These are phyloP conservation scores for Agriopis leucophaearia DNA, from an alignment of 2,888 invertebrate species.

Conservation along the genomic window DNA sequence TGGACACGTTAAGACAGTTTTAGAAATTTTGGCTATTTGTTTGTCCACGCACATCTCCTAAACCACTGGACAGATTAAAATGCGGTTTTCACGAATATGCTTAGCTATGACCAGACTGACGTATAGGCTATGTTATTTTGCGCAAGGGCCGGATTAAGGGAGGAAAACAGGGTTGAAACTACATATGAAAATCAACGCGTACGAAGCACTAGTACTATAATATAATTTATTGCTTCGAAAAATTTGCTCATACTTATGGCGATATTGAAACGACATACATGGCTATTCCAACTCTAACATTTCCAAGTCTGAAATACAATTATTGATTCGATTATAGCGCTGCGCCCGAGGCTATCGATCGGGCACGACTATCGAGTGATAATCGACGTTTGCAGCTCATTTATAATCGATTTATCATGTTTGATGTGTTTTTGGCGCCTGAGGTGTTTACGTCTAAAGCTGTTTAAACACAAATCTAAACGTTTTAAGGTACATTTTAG, in stretches of 20 bases:
- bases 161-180: too few relatives aligned
- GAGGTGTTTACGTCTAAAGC: constrained; percentile 10
- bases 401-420: constrained; percentile 42
- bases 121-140: too few relatives aligned
- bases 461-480: too few relatives aligned
- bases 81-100: too few relatives aligned
- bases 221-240: not conserved
- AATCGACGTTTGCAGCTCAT: constrained; percentile 41
- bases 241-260: constrained; percentile 11
- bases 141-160: too few relatives aligned
- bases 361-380: constrained; percentile 39
- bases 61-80: too few relatives aligned
- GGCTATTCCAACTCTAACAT: not conserved
- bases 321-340: constrained; percentile 38
- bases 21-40: too few relatives aligned
- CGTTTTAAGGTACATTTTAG: not conserved
- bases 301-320: constrained; percentile 7
- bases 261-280: not conserved
- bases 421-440: constrained; percentile 23
- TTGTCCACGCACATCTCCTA: too few relatives aligned
- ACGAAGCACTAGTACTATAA: too few relatives aligned
- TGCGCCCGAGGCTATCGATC: constrained; percentile 39
- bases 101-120: too few relatives aligned
- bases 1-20: too few relatives aligned
- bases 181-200: too few relatives aligned